These are phyloP conservation scores for Dynastes hyllus DNA, from an alignment of 2,888 invertebrate species.

Conservation along the genomic window DNA sequence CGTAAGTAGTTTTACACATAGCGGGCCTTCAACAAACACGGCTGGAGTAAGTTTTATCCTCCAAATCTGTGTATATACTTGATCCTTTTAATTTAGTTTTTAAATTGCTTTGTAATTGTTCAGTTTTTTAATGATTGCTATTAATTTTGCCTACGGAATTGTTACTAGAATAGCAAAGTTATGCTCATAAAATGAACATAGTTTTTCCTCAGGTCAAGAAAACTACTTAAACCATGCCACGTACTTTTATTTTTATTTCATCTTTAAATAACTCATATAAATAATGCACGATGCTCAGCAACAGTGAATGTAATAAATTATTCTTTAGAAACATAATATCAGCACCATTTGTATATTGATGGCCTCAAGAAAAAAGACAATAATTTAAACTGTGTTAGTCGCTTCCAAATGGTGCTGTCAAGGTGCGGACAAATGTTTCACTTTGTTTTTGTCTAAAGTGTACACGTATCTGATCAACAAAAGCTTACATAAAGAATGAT, in stretches of 20 bases:
- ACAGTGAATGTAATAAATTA: slow-evolving; percentile 37
- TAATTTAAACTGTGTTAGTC: slow-evolving; percentile 14
- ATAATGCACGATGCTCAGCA: background rate
- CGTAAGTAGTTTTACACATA: no score
- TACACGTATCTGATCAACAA: slow-evolving; percentile 48
- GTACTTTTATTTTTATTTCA: background rate
- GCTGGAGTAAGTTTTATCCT: no score
- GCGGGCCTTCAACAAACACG: no score
- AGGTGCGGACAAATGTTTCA: slow-evolving; percentile 46
- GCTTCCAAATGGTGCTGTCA: slow-evolving; percentile 3
- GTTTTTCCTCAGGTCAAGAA: background rate
- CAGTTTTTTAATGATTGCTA: no score
- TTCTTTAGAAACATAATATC: slow-evolving; percentile 22
- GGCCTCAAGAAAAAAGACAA: slow-evolving; percentile 18
- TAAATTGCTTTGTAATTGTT: no score
- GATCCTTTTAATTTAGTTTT: no score
- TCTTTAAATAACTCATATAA: slow-evolving; percentile 19
- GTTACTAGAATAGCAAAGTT: no score
- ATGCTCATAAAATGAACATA: no score
- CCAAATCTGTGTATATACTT: no score
- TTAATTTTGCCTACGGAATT: no score
- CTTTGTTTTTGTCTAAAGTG: slow-evolving; percentile 32
- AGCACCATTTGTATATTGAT: slow-evolving; percentile 33
- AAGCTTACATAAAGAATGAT: slow-evolving; percentile 54
- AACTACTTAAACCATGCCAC: background rate